Conservation (phyloP, 2,797 vertebrate genomes). For the Alexandromys oeconomus region DNA sequence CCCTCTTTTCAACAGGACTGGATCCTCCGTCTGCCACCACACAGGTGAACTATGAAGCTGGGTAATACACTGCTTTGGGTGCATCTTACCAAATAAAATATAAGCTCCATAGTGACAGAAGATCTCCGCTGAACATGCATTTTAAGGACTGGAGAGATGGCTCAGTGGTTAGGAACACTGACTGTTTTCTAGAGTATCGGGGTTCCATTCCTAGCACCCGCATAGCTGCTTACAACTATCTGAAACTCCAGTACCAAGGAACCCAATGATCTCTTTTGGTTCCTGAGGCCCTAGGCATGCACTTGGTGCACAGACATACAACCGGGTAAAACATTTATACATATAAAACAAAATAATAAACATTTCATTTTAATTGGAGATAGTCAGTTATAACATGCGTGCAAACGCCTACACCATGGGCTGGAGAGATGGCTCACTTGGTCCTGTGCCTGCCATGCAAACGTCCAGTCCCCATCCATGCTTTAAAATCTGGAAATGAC, state of each 20-base stretch:
- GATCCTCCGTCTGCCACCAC: too few species aligned
- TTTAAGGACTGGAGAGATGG: background rate
- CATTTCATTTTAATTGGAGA: background rate
- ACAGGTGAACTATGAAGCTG: background rate
- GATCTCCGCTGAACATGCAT: background rate
- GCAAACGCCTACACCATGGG: background rate
- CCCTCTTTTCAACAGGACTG: background rate
- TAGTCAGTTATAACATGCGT: rapidly evolving
- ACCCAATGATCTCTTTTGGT: background rate
- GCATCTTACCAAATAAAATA: background rate
- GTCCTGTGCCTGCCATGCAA: background rate
- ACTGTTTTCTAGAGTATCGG: background rate
- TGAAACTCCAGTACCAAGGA: background rate
- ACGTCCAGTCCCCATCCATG: background rate
- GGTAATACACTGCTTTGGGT: background rate
- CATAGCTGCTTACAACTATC: background rate
- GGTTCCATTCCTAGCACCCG: background rate
- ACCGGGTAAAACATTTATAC: background rate
- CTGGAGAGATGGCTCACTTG: background rate
- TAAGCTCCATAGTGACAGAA: background rate
- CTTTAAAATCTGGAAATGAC: background rate
- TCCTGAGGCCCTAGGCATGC: too few species aligned
- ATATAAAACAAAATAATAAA: background rate
- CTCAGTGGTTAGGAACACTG: background rate
- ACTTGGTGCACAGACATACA: background rate